These are phyloP conservation scores for Zaprionus gabonicus DNA, from an alignment of 1,140 invertebrate genomes.

Conservation along the genomic window DNA sequence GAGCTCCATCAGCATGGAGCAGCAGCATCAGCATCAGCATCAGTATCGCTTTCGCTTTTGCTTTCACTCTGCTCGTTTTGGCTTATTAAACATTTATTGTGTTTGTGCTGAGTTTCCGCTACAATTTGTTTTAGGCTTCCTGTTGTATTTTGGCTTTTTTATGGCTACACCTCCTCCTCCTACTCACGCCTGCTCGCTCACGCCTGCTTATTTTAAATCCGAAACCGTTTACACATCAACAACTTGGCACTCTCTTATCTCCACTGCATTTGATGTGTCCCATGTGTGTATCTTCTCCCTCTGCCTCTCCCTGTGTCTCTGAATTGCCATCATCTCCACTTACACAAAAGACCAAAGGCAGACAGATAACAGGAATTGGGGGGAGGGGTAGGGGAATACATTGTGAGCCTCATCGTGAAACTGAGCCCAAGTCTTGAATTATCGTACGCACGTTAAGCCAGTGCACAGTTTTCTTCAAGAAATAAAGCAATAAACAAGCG, in stretches of 20 bases:
- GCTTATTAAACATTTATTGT: slow-evolving; percentile 80
- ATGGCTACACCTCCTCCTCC: not conserved
- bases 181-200: slow-evolving; percentile 2
- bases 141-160: slow-evolving; percentile 39
- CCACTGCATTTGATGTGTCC: slow-evolving; percentile 46
- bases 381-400: not conserved
- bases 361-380: slow-evolving; percentile 1
- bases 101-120: slow-evolving; percentile 67
- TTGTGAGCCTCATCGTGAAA: slow-evolving; percentile 13
- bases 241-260: slow-evolving; percentile 57
- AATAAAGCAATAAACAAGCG: not conserved
- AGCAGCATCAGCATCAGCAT: not conserved
- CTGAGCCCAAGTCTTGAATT: slow-evolving; percentile 23
- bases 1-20: slow-evolving; percentile 5
- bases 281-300: slow-evolving; percentile 29
- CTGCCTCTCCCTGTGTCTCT: not conserved
- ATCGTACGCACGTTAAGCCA: slow-evolving; percentile 15
- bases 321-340: slow-evolving; percentile 24
- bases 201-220: slow-evolving; percentile 55
- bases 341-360: slow-evolving; percentile 21
- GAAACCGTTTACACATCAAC: slow-evolving; percentile 56
- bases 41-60: slow-evolving; percentile 25
- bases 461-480: slow-evolving; percentile 8
- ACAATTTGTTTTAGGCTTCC: slow-evolving; percentile 67
- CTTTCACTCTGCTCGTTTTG: slow-evolving; percentile 51